Evolutionary conservation across 1,140 invertebrate species (phyloP).

Genomic region (Dinoponera quadriceps): DNA sequence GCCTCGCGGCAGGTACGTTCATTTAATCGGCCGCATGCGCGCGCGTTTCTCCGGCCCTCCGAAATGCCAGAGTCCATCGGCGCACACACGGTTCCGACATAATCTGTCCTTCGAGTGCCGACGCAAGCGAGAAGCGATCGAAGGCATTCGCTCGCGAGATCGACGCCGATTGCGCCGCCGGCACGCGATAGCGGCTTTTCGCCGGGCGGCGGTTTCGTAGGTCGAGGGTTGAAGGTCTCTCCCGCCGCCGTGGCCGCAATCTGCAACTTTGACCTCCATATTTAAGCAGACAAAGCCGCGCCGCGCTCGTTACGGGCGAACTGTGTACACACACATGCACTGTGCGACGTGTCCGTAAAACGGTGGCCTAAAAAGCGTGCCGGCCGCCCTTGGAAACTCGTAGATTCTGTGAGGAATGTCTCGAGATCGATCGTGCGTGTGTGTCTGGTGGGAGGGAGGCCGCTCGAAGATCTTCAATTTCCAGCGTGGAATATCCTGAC

Average conservation of each 20-base stretch:
- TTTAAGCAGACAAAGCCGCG: background rate
- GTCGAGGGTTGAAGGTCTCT: conserved; percentile 78
- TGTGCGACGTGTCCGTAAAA: background rate
- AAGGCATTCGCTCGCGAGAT: conserved; percentile 59
- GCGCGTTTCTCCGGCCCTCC: background rate
- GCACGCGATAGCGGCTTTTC: conserved; percentile 71
- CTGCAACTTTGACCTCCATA: conserved; percentile 52
- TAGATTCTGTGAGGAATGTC: background rate
- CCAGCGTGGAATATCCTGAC: background rate
- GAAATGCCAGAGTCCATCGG: conserved; percentile 33
- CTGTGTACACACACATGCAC: background rate
- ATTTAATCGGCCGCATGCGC: conserved; percentile 60
- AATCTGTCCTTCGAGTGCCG: conserved; percentile 70
- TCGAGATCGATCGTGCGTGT: background rate
- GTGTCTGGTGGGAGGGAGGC: background rate
- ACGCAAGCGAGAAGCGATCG: conserved; percentile 59
- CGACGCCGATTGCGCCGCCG: conserved; percentile 48
- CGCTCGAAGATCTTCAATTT: background rate
- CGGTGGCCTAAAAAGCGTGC: background rate
- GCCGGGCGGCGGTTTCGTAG: conserved; percentile 60
- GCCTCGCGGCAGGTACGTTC: conserved; percentile 45
- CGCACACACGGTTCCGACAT: conserved; percentile 42
- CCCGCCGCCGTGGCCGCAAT: conserved; percentile 20
- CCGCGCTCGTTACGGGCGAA: conserved; percentile 1
- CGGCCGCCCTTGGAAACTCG: background rate